phyloP scores from a whole-genome alignment of 2,797 vertebrate species.

The Mycteria americana region DNA sequence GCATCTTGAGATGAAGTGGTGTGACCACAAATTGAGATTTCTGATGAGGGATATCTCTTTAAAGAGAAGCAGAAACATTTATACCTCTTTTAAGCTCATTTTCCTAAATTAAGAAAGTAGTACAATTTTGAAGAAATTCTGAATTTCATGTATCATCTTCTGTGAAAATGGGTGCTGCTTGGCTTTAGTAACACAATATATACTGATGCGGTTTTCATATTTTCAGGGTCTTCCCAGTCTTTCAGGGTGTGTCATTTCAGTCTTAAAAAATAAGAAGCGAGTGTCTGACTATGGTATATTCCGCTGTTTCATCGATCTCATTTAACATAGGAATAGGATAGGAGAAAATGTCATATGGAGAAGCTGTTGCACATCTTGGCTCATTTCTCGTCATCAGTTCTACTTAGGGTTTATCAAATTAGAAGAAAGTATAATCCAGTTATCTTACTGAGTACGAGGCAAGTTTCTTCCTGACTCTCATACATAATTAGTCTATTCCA shows the following conservation, averaged over 20 bases:
- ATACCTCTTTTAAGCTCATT: not conserved
- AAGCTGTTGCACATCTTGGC: not conserved
- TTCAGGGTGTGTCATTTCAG: not conserved
- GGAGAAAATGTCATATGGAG: not conserved
- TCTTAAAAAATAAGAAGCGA: not conserved
- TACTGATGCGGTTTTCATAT: not conserved
- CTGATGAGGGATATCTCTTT: not conserved
- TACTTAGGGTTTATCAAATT: slow-evolving; percentile 18
- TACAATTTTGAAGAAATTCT: not conserved
- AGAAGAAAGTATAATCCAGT: slow-evolving; percentile 19
- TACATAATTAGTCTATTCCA: not conserved
- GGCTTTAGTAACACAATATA: not conserved
- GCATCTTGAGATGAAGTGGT: not conserved
- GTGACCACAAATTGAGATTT: not conserved
- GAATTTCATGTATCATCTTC: not conserved
- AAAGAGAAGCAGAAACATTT: not conserved
- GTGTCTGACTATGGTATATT: not conserved
- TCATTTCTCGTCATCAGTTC: slow-evolving; percentile 9
- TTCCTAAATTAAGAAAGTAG: not conserved
- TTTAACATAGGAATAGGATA: not conserved
- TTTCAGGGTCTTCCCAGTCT: not conserved
- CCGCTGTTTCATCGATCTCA: not conserved
- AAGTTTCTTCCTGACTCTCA: slow-evolving; percentile 37
- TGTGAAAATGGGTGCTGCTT: not conserved
- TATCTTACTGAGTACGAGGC: not conserved